phyloP scores from a whole-genome alignment of 37 sponge, comb jelly and placozoan species.

The Ianthella basta region DNA sequence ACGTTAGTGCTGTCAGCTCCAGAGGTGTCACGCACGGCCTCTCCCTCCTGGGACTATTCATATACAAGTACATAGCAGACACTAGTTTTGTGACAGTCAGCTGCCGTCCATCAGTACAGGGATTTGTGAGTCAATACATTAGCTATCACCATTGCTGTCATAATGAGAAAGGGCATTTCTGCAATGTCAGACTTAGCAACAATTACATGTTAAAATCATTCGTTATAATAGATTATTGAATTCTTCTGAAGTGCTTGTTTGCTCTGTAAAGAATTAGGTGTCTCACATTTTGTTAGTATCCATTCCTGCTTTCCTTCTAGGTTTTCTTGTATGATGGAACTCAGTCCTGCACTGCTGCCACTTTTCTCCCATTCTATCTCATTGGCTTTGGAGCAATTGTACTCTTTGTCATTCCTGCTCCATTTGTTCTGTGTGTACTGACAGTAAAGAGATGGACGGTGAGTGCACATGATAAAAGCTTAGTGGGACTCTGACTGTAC shows the following conservation, averaged over 20 bases:
- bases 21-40: slow-evolving; percentile 63
- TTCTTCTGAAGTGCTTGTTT: no score
- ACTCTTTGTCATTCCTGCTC: slow-evolving; percentile 54
- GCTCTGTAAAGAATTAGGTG: no score
- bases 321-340: slow-evolving; percentile 57
- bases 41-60: slow-evolving; percentile 50
- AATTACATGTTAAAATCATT: no score
- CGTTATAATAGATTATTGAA: no score
- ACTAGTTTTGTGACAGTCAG: slow-evolving; percentile 60
- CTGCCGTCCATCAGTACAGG: neutral
- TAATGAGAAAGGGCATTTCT: no score
- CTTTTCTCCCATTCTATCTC: slow-evolving; percentile 43
- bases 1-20: slow-evolving; percentile 30
- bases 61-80: slow-evolving; percentile 78
- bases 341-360: slow-evolving; percentile 16
- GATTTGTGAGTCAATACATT: no score
- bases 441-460: slow-evolving; percentile 18
- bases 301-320: neutral
- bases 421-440: slow-evolving; percentile 19
- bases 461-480: neutral
- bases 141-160: no score
- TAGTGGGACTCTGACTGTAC: no score
- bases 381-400: slow-evolving; percentile 43
- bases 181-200: no score
- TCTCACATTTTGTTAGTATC: neutral